Percentiles rank a stretch among this genome's conserved stretches.
Conservation (phyloP, 2,888 invertebrate species). For the Ganaspis brasiliensis region DNA sequence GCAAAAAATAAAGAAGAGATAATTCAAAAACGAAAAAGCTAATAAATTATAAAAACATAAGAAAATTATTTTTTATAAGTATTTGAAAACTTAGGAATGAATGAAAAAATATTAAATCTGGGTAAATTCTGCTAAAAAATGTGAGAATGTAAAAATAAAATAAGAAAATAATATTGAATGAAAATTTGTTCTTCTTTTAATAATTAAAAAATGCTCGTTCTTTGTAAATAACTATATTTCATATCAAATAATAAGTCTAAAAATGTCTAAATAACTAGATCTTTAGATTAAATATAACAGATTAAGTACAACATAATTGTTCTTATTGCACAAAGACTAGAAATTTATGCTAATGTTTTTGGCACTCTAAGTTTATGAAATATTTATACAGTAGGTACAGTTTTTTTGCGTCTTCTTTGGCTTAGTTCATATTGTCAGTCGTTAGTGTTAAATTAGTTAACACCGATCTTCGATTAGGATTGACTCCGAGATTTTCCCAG, state of each 20-base stretch:
- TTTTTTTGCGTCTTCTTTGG: slow-evolving; percentile 45
- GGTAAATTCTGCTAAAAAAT: too few relatives aligned
- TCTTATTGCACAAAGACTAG: slow-evolving; percentile 59
- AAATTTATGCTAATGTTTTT: slow-evolving; percentile 51
- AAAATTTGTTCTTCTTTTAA: too few relatives aligned
- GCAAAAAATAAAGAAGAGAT: too few relatives aligned
- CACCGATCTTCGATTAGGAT: slow-evolving; percentile 92
- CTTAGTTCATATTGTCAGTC: slow-evolving; percentile 83
- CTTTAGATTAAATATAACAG: slow-evolving; percentile 16
- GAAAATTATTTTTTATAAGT: too few relatives aligned
- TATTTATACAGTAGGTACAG: slow-evolving; percentile 50
- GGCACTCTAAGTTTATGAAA: slow-evolving; percentile 50
- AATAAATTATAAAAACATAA: too few relatives aligned
- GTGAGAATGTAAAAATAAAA: too few relatives aligned
- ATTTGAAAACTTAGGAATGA: too few relatives aligned
- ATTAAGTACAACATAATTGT: slow-evolving; percentile 47
- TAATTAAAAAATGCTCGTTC: not conserved
- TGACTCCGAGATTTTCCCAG: slow-evolving; percentile 98
- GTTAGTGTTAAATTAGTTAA: slow-evolving; percentile 91
- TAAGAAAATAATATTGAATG: too few relatives aligned
- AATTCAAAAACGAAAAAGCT: too few relatives aligned
- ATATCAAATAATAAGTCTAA: not conserved
- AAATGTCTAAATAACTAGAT: slow-evolving; percentile 1
- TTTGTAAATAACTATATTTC: slow-evolving; percentile 15
- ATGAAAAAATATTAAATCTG: too few relatives aligned